A percentile compares a stretch with the other conserved stretches of the same genome.
Evolutionary conservation across 2,888 invertebrate genomes (phyloP).

Genomic region (Pheosia tremula): DNA sequence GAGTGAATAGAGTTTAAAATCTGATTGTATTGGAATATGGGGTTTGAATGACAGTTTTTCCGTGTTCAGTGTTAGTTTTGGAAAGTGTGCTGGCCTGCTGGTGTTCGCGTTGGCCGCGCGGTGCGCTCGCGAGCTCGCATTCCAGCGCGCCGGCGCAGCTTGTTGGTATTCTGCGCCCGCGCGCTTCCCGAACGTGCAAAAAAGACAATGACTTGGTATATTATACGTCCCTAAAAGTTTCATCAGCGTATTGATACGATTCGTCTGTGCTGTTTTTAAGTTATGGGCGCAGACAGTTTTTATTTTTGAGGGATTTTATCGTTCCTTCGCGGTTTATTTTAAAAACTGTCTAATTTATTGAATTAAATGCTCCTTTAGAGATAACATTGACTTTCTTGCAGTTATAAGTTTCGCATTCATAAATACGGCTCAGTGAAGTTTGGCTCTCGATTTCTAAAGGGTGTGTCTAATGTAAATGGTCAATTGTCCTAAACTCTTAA

Average conservation of each 20-base stretch:
- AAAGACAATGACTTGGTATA: slow-evolving; percentile 79
- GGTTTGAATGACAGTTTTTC: slow-evolving; percentile 47
- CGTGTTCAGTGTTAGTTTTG: slow-evolving; percentile 33
- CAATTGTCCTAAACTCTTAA: not conserved
- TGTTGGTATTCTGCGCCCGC: slow-evolving; percentile 75
- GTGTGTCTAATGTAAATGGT: not conserved
- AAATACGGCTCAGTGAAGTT: not conserved
- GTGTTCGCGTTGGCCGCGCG: slow-evolving; percentile 34
- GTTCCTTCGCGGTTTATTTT: slow-evolving; percentile 50
- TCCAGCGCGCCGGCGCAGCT: slow-evolving; percentile 56
- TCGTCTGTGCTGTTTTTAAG: slow-evolving; percentile 58
- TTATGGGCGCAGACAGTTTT: slow-evolving; percentile 50
- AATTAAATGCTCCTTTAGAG: slow-evolving; percentile 35
- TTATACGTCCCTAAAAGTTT: slow-evolving; percentile 78
- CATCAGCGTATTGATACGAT: slow-evolving; percentile 73
- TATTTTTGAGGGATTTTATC: slow-evolving; percentile 58
- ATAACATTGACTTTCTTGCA: slow-evolving; percentile 31
- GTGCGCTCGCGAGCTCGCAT: slow-evolving; percentile 36
- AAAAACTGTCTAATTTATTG: slow-evolving; percentile 30
- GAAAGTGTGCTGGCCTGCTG: slow-evolving; percentile 35
- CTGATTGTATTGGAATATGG: slow-evolving; percentile 5
- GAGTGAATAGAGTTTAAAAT: slow-evolving; percentile 9
- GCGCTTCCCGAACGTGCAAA: slow-evolving; percentile 73
- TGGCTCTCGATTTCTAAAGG: not conserved
- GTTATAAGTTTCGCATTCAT: slow-evolving; percentile 13